Base-by-base conservation (phyloP, 1,140 invertebrate species). In the Chrysomallon squamiferum region DNA sequence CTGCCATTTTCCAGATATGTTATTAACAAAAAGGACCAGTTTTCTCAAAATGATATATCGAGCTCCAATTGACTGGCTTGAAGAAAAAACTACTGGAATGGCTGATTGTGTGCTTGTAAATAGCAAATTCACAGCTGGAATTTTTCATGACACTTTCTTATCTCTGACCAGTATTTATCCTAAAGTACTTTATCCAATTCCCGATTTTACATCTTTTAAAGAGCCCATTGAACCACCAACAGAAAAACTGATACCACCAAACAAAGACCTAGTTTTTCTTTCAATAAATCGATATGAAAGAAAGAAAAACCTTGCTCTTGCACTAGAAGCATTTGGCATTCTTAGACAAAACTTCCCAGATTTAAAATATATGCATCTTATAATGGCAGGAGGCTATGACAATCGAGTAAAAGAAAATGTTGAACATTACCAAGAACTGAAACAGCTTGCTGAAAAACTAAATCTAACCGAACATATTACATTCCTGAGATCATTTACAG, bases 301-400 rank as follows among this genome's bases (percentile, higher is more conserved):
- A 13, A 99, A 99, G 81, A 99, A 99, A 85, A 94, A 97, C 84
- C 86, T 99, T 6, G 86, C 87, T 20, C 83, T 99, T 20, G 95
- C 95, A 0, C 86, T 99, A 45, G 83, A 91, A 73, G 90, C 94
- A 15, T 88, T 99, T 61, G 89, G 91, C 6, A 38, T 11, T 25
- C 13, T 56, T 38, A 9, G 72, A 7, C 56, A 56, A 62, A 72
- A 87, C 90, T 68, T 93, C 89, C 84, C 85, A 88, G 72, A 74
- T 45, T 58, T 59, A 13, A 59, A 65, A 52, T 33, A 52, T 5
- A 74, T 93, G 45, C 92, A 93, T 80, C 88, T 99, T 41, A 90
- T 99, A n/a, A 91, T 99, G 74, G 96, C 95, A 66, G 98, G 98
- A 29, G 98, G 98, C 1, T 99, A 97, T 87, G 98, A 99, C 83